A percentile compares a stretch with the other conserved stretches of the same genome.
Evolutionary conservation across 2,113 vertebrate genomes (phyloP).

Genomic region (Zosterops lateralis): DNA sequence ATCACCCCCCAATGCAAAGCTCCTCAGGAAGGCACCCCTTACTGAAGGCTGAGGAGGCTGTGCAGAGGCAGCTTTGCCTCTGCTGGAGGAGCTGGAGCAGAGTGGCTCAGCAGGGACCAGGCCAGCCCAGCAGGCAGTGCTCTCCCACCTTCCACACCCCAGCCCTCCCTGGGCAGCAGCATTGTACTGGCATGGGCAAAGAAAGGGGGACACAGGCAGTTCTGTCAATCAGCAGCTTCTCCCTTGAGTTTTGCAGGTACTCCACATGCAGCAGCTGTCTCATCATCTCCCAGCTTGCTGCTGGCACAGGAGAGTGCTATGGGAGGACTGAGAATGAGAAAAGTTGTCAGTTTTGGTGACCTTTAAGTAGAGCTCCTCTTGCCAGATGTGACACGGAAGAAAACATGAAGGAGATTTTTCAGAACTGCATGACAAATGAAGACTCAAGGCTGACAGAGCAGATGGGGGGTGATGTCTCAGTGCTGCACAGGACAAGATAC

Average conservation of each 20-base stretch:
- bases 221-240: not conserved
- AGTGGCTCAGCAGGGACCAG: not conserved
- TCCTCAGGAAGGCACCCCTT: not conserved
- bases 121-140: not conserved
- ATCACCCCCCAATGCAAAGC: not conserved
- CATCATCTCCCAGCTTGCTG: not conserved
- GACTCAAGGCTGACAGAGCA: not conserved
- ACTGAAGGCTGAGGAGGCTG: not conserved
- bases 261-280: not conserved
- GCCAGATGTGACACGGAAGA: not conserved
- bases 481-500: not conserved
- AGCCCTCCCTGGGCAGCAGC: not conserved
- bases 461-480: not conserved
- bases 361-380: not conserved
- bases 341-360: not conserved
- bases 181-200: not conserved
- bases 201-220: fast-evolving
- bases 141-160: not conserved
- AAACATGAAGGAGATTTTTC: not conserved
- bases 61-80: not conserved
- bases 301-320: not conserved
- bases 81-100: not conserved
- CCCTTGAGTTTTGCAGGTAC: not conserved
- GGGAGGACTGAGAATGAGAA: not conserved
- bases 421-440: not conserved